Conservation (phyloP, 2,888 invertebrate genomes). For the Spodoptera littoralis region DNA sequence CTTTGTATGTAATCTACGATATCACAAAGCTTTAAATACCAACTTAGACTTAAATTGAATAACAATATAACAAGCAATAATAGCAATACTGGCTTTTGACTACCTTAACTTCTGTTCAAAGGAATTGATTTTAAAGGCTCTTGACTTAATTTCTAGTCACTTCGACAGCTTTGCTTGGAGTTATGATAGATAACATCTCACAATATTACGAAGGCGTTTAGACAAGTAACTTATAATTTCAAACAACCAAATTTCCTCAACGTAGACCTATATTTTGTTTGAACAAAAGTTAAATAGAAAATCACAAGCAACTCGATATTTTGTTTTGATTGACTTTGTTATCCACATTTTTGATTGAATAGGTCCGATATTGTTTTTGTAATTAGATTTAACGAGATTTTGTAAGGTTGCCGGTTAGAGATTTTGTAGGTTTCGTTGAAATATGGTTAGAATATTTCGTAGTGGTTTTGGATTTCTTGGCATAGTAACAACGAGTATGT, state of each 20-base stretch:
- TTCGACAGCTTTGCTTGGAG: constrained; percentile 23
- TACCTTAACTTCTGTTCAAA: too few relatives aligned
- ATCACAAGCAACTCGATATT: constrained; percentile 55
- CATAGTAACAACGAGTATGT: too few relatives aligned
- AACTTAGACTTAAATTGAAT: too few relatives aligned
- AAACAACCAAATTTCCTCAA: constrained; percentile 45
- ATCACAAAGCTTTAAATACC: too few relatives aligned
- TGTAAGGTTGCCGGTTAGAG: neutral
- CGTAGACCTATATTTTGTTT: constrained; percentile 39
- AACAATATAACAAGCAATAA: too few relatives aligned
- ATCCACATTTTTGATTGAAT: constrained; percentile 19
- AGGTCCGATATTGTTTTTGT: constrained; percentile 18
- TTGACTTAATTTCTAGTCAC: constrained; percentile 19
- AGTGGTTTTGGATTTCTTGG: too few relatives aligned
- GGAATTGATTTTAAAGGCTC: constrained; percentile 1
- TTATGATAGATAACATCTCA: constrained; percentile 44
- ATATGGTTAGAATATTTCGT: too few relatives aligned
- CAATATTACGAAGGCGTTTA: constrained; percentile 42
- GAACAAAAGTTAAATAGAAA: constrained; percentile 55
- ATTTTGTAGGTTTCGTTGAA: constrained; percentile 3
- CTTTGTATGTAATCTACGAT: too few relatives aligned
- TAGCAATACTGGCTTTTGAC: too few relatives aligned
- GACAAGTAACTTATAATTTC: constrained; percentile 50
- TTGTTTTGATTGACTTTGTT: constrained; percentile 53
- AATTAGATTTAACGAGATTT: constrained; percentile 9